Evolutionary conservation across 1,140 invertebrate genomes (phyloP).

Genomic region (Diorhabda carinulata): DNA sequence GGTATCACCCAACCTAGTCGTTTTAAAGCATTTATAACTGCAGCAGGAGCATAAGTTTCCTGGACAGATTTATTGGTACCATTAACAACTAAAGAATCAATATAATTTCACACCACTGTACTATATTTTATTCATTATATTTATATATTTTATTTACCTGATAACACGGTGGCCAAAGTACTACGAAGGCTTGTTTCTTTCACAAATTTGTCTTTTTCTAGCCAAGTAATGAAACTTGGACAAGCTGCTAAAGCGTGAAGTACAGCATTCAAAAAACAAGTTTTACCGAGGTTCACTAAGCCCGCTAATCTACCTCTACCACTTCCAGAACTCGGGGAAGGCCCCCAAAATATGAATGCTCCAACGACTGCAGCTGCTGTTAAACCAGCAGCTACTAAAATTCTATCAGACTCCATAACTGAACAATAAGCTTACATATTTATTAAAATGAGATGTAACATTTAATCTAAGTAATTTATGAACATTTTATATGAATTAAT

Average conservation of each 20-base stretch:
- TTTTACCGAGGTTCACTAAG: constrained; percentile 78
- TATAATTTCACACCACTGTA: not conserved
- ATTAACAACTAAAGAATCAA: constrained; percentile 61
- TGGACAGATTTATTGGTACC: constrained; percentile 65
- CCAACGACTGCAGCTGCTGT: constrained; percentile 72
- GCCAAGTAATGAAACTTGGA: constrained; percentile 75
- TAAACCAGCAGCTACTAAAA: constrained; percentile 66
- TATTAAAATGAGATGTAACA: too few species aligned
- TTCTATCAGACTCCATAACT: constrained; percentile 63
- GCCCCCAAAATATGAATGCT: constrained; percentile 76
- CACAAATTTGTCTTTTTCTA: constrained; percentile 56
- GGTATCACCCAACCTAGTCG: constrained; percentile 79
- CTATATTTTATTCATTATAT: not conserved
- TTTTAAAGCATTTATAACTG: constrained; percentile 71
- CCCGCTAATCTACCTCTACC: constrained; percentile 69
- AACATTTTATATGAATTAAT: too few species aligned
- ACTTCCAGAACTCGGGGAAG: constrained; percentile 56
- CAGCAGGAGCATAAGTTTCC: constrained; percentile 59
- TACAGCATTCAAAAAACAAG: constrained; percentile 83
- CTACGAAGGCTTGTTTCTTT: constrained; percentile 43
- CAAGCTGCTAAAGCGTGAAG: constrained; percentile 80
- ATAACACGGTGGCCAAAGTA: constrained; percentile 43
- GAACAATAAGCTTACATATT: not conserved
- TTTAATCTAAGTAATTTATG: too few species aligned
- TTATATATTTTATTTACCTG: constrained; percentile 35